Base-by-base conservation (phyloP, 2,888 invertebrate genomes). In the Spicauda simplicius region DNA sequence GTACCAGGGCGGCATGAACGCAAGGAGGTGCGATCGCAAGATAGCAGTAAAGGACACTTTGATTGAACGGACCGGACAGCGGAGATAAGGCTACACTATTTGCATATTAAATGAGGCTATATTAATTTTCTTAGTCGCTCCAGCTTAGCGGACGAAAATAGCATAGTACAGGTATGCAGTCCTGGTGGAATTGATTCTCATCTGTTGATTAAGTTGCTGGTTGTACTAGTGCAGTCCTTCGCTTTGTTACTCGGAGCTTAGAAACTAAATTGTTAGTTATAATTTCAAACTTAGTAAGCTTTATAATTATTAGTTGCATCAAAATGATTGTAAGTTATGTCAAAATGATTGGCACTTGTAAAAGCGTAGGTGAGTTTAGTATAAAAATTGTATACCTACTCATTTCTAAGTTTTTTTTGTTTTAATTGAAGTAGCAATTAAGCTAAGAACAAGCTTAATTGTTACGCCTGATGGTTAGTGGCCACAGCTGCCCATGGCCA, bases 1-100 rank as follows among this genome's bases (percentile, higher is more conserved):
- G 83, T 84, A 86, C 87, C 81, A 84, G 83, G 85, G 83, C 84
- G 80, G 85, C 84, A 87, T 82, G 77, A 82, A 80, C 76, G 79
- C 80, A 77, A 82, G 80, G 84, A 84, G 76, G 76, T 75, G 77
- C 82, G 90, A 89, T 89, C 80, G 83, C 79, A 83, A 67, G 91
- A 91, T 91, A 91, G 77, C 80, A 79, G 77, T 88, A 90, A 89
- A 89, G 89, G 91, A 92, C 91, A 89, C 84, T 81, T 88, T 92
- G 91, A 92, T 91, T 90, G 91, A 92, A 88, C 90, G 90, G 78
- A 85, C 83, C 84, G 89, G 91, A 91, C 91, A 88, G 84, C 77
- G 73, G 70, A 85, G 90, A 91, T 91, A 91, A 89, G 85, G 80
- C 83, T 80, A 67, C 67, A 67, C 67, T 87, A 91, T 91, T 91